Conservation (phyloP, 2,797 vertebrate species). For the Sparus aurata region DNA sequence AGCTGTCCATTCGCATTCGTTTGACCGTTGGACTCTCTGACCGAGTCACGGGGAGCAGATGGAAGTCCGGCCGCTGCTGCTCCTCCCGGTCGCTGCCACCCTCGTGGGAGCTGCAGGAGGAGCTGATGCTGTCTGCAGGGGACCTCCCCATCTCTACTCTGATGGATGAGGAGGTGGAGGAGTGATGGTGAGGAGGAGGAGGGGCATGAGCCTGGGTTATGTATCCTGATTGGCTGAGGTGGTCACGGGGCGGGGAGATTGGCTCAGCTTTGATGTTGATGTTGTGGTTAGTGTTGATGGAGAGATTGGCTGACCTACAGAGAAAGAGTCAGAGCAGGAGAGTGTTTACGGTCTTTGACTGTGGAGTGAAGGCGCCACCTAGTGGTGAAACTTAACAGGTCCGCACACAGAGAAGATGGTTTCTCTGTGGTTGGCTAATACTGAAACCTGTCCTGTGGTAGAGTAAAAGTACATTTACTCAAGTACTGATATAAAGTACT, state of each 20-base stretch:
- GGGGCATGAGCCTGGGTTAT: slow-evolving; percentile 76
- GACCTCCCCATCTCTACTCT: slow-evolving; percentile 91
- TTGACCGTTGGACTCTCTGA: slow-evolving; percentile 91
- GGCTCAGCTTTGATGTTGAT: slow-evolving; percentile 96
- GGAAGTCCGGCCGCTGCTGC: slow-evolving; percentile 87
- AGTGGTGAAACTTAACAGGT: slow-evolving; percentile 15
- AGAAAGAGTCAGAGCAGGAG: not conserved
- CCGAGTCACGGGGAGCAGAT: slow-evolving; percentile 80
- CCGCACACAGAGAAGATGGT: not conserved
- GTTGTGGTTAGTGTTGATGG: slow-evolving; percentile 91
- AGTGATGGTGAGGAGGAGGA: slow-evolving; percentile 43
- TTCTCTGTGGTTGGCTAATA: not conserved
- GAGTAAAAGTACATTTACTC: not conserved
- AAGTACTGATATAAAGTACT: too few species aligned
- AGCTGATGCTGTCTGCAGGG: slow-evolving; percentile 93
- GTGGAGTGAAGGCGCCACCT: slow-evolving; percentile 24
- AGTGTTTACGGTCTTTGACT: not conserved
- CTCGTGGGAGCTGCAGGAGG: slow-evolving; percentile 96
- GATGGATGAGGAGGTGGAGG: slow-evolving; percentile 59
- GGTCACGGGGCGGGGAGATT: slow-evolving; percentile 92
- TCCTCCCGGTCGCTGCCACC: slow-evolving; percentile 95
- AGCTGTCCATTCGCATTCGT: slow-evolving; percentile 94
- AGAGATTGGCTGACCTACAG: slow-evolving; percentile 87
- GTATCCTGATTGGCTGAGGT: slow-evolving; percentile 89
- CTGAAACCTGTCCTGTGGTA: not conserved